A percentile compares a stretch with the other conserved stretches of the same genome.
Conservation (phyloP, 2,888 invertebrate species). For the Nasonia oneida region DNA sequence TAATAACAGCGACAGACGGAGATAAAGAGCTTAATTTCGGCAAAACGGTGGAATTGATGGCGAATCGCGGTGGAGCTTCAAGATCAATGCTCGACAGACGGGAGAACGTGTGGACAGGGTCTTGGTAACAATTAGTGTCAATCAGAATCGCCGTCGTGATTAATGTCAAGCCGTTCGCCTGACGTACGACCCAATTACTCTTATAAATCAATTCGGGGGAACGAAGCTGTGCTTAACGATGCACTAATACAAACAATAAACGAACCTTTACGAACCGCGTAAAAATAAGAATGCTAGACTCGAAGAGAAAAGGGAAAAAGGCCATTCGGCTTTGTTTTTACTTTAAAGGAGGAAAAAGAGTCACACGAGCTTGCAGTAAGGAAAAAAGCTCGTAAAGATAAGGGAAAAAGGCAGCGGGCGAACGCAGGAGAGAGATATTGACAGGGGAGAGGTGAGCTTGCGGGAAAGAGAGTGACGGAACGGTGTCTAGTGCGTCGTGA, state of each 20-base stretch:
- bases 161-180: slow-evolving; percentile 26
- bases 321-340: slow-evolving; percentile 30
- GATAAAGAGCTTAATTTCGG: neutral
- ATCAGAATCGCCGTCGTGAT: slow-evolving; percentile 49
- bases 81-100: slow-evolving; percentile 1
- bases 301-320: neutral
- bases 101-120: slow-evolving; percentile 7
- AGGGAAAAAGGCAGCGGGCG: neutral
- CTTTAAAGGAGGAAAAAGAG: neutral
- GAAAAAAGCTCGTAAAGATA: slow-evolving; percentile 16
- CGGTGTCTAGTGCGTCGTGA: neutral
- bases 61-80: slow-evolving; percentile 8
- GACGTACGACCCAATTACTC: slow-evolving; percentile 36
- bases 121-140: slow-evolving; percentile 53
- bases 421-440: neutral
- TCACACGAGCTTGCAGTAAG: neutral
- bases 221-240: neutral
- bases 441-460: neutral
- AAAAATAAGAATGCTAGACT: neutral
- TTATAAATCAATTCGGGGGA: slow-evolving; percentile 42
- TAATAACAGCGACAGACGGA: neutral
- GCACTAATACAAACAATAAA: neutral
- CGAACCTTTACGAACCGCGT: no score
- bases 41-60: neutral
- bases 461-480: neutral